phyloP scores from a whole-genome alignment of 2,797 vertebrate genomes.

The Crypturellus tataupa region DNA sequence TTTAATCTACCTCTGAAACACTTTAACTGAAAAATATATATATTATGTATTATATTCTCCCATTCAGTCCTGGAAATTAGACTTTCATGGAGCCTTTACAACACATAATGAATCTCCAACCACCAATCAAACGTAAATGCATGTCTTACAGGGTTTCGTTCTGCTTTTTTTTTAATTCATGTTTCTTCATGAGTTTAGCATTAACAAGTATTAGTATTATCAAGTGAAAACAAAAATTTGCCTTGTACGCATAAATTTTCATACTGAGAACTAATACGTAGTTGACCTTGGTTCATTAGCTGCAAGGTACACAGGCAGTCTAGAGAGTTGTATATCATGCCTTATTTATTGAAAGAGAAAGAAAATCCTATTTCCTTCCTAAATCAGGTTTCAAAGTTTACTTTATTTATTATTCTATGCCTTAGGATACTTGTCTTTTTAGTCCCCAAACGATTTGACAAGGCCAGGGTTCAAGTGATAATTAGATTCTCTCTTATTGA shows the following conservation, averaged over 20 bases:
- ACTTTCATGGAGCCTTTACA: background rate
- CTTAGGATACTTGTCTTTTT: background rate
- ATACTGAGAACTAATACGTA: background rate
- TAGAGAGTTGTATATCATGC: background rate
- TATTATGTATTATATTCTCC: background rate
- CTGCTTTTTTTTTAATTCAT: fast-evolving
- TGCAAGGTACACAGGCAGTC: background rate
- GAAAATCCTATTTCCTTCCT: background rate
- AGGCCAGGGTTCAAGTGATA: constrained; percentile 16
- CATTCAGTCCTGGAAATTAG: background rate
- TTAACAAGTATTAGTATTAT: background rate
- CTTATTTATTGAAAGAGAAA: background rate
- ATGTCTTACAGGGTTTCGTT: fast-evolving
- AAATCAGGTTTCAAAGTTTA: background rate
- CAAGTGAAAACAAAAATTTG: background rate
- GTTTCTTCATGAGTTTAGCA: background rate
- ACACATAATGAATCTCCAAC: background rate
- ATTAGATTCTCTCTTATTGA: constrained; percentile 40
- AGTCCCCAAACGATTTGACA: constrained; percentile 34
- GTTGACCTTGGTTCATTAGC: background rate
- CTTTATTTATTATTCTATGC: constrained; percentile 20
- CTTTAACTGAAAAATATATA: background rate
- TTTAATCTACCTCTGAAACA: background rate
- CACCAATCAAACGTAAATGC: background rate
- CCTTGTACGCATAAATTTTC: background rate